Evolutionary conservation across 2,888 invertebrate genomes (phyloP).

Genomic region (Priocnemis perturbator): DNA sequence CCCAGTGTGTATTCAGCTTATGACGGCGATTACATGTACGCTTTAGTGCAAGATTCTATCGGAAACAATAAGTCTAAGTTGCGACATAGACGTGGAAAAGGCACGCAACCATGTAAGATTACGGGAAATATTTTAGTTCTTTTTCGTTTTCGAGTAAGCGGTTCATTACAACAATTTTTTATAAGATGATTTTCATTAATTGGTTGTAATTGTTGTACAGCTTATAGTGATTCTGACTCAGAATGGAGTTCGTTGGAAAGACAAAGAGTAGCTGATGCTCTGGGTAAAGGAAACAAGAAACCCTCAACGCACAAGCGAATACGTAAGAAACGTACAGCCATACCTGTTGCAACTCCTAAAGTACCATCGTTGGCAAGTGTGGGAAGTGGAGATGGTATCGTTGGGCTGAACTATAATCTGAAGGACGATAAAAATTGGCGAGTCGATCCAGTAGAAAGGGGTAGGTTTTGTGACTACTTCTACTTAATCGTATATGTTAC

Average conservation of each 20-base stretch:
- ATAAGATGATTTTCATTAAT: too few species aligned
- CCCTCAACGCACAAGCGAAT: slow-evolving; percentile 84
- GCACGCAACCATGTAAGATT: slow-evolving; percentile 78
- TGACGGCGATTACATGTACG: slow-evolving; percentile 82
- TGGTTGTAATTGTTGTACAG: slow-evolving; percentile 70
- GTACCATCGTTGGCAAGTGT: slow-evolving; percentile 83
- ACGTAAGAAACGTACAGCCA: slow-evolving; percentile 84
- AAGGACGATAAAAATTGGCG: slow-evolving; percentile 74
- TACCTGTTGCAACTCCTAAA: slow-evolving; percentile 91
- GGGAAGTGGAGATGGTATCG: slow-evolving; percentile 69
- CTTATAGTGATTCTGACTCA: slow-evolving; percentile 93
- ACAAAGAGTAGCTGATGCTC: slow-evolving; percentile 79
- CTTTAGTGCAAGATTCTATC: slow-evolving; percentile 81
- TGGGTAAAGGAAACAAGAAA: slow-evolving; percentile 82
- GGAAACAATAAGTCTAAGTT: slow-evolving; percentile 79
- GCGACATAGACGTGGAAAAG: slow-evolving; percentile 81
- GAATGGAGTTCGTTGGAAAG: slow-evolving; percentile 87
- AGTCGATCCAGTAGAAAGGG: slow-evolving; percentile 72
- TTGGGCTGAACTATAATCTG: slow-evolving; percentile 70
- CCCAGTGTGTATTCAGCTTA: slow-evolving; percentile 77
- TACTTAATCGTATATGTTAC: too few species aligned
- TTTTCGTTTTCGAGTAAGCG: slow-evolving; percentile 17
- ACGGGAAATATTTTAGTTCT: slow-evolving; percentile 16
- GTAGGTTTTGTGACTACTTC: slow-evolving; percentile 51
- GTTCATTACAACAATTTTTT: slow-evolving; percentile 10